Conservation (phyloP, 2,888 invertebrate genomes). For the Calliphora vomitoria region DNA sequence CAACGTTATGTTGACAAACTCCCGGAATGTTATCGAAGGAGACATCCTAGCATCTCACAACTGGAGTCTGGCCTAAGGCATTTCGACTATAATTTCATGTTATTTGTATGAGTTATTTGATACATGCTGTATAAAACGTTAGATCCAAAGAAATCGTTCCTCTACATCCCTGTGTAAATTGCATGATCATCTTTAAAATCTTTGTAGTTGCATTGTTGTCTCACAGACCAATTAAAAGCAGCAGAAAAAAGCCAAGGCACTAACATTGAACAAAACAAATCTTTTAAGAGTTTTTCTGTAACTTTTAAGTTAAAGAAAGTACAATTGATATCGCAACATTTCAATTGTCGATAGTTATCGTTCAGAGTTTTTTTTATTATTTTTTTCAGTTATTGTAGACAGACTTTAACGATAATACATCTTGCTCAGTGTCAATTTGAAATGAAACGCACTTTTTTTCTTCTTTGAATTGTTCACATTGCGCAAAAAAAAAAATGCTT, state of each 20-base stretch:
- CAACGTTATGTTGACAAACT: no score
- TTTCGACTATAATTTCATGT: no score
- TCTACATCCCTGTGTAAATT: neutral
- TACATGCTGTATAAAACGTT: no score
- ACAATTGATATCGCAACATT: slow-evolving; percentile 62
- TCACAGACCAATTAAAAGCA: slow-evolving; percentile 60
- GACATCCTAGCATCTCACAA: no score
- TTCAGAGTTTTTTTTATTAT: neutral
- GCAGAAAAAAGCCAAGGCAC: slow-evolving; percentile 22
- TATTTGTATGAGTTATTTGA: no score
- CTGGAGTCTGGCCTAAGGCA: no score
- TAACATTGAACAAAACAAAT: slow-evolving; percentile 51
- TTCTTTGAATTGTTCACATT: neutral
- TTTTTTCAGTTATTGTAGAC: neutral
- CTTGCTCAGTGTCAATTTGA: slow-evolving; percentile 61
- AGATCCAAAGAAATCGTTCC: neutral
- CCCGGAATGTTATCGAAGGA: no score
- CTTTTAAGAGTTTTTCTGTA: slow-evolving; percentile 38
- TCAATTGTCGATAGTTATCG: slow-evolving; percentile 66
- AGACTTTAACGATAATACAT: slow-evolving; percentile 51
- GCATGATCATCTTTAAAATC: slow-evolving; percentile 50
- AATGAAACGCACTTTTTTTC: slow-evolving; percentile 58
- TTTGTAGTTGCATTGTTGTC: slow-evolving; percentile 57
- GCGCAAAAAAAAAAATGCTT: slow-evolving; percentile 52
- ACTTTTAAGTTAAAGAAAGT: slow-evolving; percentile 61